Evolutionary conservation across 30 jellyfish, hydroid and myxozoan genomes (phyloP).

Genomic region (Phacellophora camtschatica): DNA sequence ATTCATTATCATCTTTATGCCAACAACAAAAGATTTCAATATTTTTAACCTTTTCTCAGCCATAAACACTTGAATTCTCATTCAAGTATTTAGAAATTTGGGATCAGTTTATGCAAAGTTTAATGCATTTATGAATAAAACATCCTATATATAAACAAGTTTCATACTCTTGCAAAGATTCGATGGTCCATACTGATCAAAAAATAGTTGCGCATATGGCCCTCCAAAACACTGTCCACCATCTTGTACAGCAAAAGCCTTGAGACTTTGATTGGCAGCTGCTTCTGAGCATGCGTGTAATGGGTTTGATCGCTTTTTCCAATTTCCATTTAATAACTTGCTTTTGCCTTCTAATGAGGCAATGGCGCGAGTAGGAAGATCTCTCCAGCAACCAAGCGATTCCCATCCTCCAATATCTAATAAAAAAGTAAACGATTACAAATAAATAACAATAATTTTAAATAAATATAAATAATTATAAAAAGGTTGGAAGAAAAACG

Average conservation of each 20-base stretch:
- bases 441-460: too few relatives aligned
- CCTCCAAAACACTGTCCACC: constrained; percentile 99
- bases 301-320: constrained; percentile 70
- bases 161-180: constrained; percentile 92
- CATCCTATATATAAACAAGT: too few relatives aligned
- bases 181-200: constrained; percentile 95
- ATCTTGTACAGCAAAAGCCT: constrained; percentile 88
- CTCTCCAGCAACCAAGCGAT: constrained; percentile 98
- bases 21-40: too few relatives aligned
- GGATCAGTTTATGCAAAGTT: too few relatives aligned
- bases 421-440: neutral
- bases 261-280: constrained; percentile 59
- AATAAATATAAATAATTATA: too few relatives aligned
- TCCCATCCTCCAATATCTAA: constrained; percentile 67
- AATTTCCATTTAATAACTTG: constrained; percentile 55
- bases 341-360: constrained; percentile 83
- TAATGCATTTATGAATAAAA: too few relatives aligned
- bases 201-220: constrained; percentile 67
- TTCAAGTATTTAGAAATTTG: too few relatives aligned
- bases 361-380: constrained; percentile 73
- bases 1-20: too few relatives aligned
- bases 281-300: constrained; percentile 82
- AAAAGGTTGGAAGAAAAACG: too few relatives aligned
- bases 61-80: too few relatives aligned
- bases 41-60: too few relatives aligned